These are phyloP conservation scores for Trogon surrucura DNA, from an alignment of 2,113 vertebrate species.

Conservation along the genomic window DNA sequence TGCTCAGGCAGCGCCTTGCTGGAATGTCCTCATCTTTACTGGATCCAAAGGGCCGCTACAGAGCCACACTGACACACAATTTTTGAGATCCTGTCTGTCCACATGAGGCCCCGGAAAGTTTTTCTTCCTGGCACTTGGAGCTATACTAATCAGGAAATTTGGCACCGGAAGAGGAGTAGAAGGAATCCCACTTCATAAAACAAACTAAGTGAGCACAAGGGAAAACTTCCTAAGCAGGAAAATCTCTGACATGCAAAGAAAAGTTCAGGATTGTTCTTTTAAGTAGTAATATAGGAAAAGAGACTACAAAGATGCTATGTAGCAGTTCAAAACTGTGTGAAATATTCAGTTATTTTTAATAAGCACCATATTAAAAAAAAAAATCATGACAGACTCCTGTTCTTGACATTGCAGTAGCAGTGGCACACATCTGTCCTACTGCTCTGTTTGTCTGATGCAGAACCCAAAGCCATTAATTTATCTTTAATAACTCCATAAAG, in stretches of 20 bases:
- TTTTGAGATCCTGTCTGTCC: neutral
- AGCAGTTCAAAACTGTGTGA: neutral
- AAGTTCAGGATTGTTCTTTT: neutral
- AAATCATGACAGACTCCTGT: neutral
- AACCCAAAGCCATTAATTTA: conserved; percentile 29
- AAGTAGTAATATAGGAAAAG: neutral
- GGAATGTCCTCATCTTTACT: neutral
- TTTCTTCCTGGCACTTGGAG: neutral
- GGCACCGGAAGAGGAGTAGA: neutral
- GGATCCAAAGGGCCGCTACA: neutral
- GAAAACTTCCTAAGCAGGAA: neutral
- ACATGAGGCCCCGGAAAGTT: neutral
- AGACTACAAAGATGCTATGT: neutral
- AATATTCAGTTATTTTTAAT: neutral
- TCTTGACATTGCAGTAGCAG: neutral
- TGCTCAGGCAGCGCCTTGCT: fast-evolving
- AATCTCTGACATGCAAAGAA: neutral
- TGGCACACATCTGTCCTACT: neutral
- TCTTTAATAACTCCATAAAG: neutral
- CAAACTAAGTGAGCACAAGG: conserved; percentile 7
- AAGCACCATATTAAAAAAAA: neutral
- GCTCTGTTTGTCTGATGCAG: neutral
- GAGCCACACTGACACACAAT: neutral
- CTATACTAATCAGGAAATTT: neutral
- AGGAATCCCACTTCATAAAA: conserved; percentile 33